Evolutionary conservation across 2,797 vertebrate genomes (phyloP).

Genomic region (Esox lucius): DNA sequence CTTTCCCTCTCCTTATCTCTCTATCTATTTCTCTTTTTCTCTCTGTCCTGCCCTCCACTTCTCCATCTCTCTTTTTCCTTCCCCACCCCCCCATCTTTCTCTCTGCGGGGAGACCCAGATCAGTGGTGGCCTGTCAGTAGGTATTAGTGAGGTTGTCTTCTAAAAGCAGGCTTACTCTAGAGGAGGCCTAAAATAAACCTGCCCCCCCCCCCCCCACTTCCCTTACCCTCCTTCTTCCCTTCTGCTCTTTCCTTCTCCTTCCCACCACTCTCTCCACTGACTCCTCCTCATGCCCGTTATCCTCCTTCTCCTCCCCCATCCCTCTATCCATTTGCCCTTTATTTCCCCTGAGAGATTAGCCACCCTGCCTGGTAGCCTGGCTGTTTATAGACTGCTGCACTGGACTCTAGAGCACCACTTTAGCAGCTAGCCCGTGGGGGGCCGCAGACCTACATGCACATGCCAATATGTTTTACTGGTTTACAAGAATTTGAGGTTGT

Average conservation of each 20-base stretch:
- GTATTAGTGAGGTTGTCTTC: slow-evolving; percentile 44
- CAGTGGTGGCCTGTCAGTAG: slow-evolving; percentile 36
- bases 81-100: slow-evolving; percentile 16
- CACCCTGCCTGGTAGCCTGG: slow-evolving; percentile 20
- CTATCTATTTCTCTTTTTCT: not conserved
- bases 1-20: not conserved
- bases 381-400: slow-evolving; percentile 25
- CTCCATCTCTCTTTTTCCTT: not conserved
- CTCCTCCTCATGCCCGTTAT: slow-evolving; percentile 35
- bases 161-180: slow-evolving; percentile 49
- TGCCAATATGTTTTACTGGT: not conserved
- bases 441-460: not conserved
- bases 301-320: slow-evolving; percentile 29
- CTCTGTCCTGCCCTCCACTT: not conserved
- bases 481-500: not conserved
- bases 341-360: slow-evolving; percentile 49
- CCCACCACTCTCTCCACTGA: slow-evolving; percentile 17
- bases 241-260: slow-evolving; percentile 13
- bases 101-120: slow-evolving; percentile 11
- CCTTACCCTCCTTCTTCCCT: slow-evolving; percentile 8
- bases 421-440: not conserved
- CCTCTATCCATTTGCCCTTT: slow-evolving; percentile 19
- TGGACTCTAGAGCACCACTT: not conserved
- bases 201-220: slow-evolving; percentile 39
- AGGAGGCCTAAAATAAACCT: slow-evolving; percentile 46